These are phyloP conservation scores for Jacana jacana DNA, from an alignment of 2,113 vertebrate species.

Conservation along the genomic window DNA sequence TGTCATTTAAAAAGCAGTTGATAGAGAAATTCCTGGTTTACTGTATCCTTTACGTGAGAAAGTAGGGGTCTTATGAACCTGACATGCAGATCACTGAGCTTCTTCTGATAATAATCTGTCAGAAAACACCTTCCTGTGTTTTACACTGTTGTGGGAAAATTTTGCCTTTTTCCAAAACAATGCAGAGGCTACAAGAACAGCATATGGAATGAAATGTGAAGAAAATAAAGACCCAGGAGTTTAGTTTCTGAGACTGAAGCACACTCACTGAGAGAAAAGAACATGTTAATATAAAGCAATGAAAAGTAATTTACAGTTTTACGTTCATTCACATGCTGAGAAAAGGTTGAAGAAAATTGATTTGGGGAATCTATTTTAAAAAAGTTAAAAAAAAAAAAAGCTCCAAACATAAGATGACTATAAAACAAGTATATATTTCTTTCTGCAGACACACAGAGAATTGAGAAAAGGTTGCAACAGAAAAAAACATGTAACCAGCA, in stretches of 20 bases:
- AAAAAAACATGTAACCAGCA: background rate
- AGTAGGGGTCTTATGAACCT: background rate
- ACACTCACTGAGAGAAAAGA: background rate
- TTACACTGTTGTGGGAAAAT: background rate
- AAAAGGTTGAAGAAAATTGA: slow-evolving; percentile 1
- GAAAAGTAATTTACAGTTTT: slow-evolving; percentile 18
- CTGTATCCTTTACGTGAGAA: background rate
- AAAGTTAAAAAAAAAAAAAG: background rate
- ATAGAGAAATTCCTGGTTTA: background rate
- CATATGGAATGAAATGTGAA: background rate
- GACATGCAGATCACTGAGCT: background rate
- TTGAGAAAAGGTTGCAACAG: background rate
- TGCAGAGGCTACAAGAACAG: background rate
- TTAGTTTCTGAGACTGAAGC: slow-evolving; percentile 2
- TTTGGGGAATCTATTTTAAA: background rate
- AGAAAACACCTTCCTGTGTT: background rate
- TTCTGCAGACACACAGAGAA: background rate
- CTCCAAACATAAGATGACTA: background rate
- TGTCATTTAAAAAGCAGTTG: background rate
- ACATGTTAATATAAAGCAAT: background rate
- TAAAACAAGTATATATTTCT: background rate
- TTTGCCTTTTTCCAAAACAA: background rate
- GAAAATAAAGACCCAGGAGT: background rate
- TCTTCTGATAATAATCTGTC: background rate
- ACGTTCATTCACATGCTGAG: background rate